These are phyloP conservation scores for Philhelius pedissequus DNA, from an alignment of 2,888 invertebrate species.

Conservation along the genomic window DNA sequence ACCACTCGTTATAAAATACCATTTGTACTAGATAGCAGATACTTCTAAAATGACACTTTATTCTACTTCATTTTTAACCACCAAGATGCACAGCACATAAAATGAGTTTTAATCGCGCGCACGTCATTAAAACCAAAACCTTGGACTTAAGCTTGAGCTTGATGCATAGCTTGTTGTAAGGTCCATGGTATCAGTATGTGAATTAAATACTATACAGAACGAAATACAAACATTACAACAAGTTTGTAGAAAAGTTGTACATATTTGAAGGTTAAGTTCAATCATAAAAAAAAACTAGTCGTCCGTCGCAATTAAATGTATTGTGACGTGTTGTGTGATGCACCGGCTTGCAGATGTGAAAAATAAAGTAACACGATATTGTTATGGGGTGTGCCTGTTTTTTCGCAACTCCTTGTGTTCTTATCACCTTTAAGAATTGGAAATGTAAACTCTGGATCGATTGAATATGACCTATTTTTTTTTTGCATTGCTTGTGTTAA, in stretches of 20 bases:
- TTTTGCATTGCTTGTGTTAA: no score
- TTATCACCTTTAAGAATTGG: not conserved
- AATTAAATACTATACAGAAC: not conserved
- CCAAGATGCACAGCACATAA: slow-evolving; percentile 7
- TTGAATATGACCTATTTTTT: not conserved
- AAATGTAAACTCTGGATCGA: not conserved
- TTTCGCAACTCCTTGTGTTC: not conserved
- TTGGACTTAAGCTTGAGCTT: slow-evolving; percentile 28
- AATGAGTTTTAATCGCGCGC: not conserved
- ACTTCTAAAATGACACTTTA: slow-evolving; percentile 11
- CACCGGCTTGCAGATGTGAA: not conserved
- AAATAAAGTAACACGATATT: not conserved
- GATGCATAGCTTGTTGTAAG: slow-evolving; percentile 12
- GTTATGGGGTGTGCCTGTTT: not conserved
- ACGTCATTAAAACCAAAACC: slow-evolving; percentile 1
- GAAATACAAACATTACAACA: not conserved
- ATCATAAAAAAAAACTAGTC: not conserved
- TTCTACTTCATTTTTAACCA: not conserved
- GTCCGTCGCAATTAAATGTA: not conserved
- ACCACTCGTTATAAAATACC: not conserved
- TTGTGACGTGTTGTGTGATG: not conserved
- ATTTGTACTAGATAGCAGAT: not conserved
- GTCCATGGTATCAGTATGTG: not conserved
- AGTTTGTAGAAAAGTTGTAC: slow-evolving; percentile 12
- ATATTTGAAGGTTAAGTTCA: slow-evolving; percentile 28